Base-by-base conservation (phyloP, 2,113 vertebrate species). In the Centrocercus urophasianus region DNA sequence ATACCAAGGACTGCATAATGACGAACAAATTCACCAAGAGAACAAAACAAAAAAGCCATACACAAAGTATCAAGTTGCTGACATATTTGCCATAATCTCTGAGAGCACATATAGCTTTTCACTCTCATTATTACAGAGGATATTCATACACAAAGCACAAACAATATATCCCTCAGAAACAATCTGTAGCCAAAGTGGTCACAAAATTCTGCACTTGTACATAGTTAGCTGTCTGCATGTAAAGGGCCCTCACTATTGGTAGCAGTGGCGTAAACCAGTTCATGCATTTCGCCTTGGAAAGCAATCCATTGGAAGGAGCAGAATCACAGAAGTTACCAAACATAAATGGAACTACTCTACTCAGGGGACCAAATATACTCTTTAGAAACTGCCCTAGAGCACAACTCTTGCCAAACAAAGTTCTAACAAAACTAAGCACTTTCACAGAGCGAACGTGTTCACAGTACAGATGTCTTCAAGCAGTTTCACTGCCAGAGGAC, bases 1-100 rank as follows among this genome's bases (percentile, higher is more conserved):
- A 73, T 84, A 83, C 72, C 61, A 83, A 89, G 43, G 56, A 61
- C 1, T 92, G 71, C 32, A 88, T 81, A 93, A 89, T 47, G 38
- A 63, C 77, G 82, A 87, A 83, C 43, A 95, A 88, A 84, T 72
- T 63, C 64, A 93, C 69, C 43, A 93, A 85, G 86, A 3, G 6
- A 67, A 81, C 45, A 56, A 86, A 71, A 60, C 78, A 54, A 30
- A 63, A 48, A 65, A 65, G 38, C 50, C 79, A 42, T 40, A 79
- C 28, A 40, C 20, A 32, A 11, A 83, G 65, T 52, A 81, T 11
- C 34, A 67, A 69, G 43, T 16, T 71, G 28, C 38, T 56, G 42
- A n/a, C 5, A 32, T 10, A 20, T 21, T 59, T 43, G 45, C 65
- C 8, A 4, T 8, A 50, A 32, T 20, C 70, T 54, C 74, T 40